These are phyloP conservation scores for Nemurella pictetii DNA, from an alignment of 2,888 invertebrate genomes.

Conservation along the genomic window DNA sequence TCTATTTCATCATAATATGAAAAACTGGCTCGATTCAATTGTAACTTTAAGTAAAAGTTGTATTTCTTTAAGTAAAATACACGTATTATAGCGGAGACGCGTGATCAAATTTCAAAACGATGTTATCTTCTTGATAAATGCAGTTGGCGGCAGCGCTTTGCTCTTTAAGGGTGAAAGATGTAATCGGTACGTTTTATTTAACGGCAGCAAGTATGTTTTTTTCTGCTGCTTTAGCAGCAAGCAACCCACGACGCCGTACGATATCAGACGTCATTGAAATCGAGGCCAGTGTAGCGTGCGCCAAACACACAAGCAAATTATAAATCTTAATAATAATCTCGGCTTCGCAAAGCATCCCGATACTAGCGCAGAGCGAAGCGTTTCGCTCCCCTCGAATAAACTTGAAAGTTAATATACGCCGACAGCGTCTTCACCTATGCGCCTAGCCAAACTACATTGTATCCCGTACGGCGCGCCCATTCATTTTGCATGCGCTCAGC, in stretches of 20 bases:
- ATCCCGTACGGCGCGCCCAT: neutral
- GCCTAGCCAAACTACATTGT: neutral
- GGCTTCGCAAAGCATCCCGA: neutral
- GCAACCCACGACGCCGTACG: neutral
- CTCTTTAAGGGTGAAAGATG: neutral
- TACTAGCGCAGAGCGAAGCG: neutral
- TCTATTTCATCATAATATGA: neutral
- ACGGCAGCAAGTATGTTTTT: neutral
- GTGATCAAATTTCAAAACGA: neutral
- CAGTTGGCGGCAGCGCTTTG: neutral
- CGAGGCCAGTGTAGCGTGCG: neutral
- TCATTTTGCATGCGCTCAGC: neutral
- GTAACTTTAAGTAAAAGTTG: neutral
- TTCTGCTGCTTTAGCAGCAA: neutral
- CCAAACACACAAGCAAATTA: neutral
- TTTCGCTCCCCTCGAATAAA: neutral
- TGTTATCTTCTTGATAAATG: neutral
- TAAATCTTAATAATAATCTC: neutral
- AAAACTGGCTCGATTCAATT: neutral
- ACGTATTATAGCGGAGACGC: neutral
- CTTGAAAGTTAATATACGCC: neutral
- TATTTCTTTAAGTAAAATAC: neutral
- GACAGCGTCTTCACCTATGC: neutral
- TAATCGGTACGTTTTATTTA: neutral
- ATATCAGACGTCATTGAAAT: neutral